Evolutionary conservation across 2,888 invertebrate species (phyloP).

Genomic region (Dendrolimus pini): DNA sequence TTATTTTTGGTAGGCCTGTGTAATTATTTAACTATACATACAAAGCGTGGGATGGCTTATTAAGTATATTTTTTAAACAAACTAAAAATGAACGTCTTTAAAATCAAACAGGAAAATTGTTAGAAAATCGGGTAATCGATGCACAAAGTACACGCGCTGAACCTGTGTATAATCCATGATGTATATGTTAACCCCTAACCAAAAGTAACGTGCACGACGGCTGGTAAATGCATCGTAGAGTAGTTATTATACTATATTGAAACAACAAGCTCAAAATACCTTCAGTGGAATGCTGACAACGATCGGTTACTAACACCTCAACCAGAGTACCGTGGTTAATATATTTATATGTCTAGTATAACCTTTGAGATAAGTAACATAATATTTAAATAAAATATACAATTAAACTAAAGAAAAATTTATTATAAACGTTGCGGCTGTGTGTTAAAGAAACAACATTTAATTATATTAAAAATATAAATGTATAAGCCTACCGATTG

Average conservation of each 20-base stretch:
- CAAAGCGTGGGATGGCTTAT: conserved; percentile 6
- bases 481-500: neutral
- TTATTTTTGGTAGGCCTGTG: no score
- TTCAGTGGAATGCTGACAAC: no score
- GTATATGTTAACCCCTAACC: neutral
- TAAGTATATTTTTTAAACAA: conserved; percentile 15
- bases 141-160: neutral
- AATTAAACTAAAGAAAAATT: conserved; percentile 2
- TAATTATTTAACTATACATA: conserved; percentile 4
- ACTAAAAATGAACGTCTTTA: neutral
- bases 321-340: no score
- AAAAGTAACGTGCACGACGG: conserved; percentile 34
- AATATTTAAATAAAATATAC: neutral
- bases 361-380: no score
- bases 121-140: neutral
- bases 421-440: conserved; percentile 40
- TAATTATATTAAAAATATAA: conserved; percentile 28
- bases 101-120: neutral
- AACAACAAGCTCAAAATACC: neutral
- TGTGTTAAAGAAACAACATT: conserved; percentile 52
- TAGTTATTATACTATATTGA: conserved; percentile 29
- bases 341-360: no score
- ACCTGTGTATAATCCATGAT: no score
- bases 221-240: conserved; percentile 37
- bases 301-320: no score